Evolutionary conservation across 2,888 invertebrate species (phyloP), one percentile per base, ranked within the genome.

Genomic region (Keiferia lycopersicella): DNA sequence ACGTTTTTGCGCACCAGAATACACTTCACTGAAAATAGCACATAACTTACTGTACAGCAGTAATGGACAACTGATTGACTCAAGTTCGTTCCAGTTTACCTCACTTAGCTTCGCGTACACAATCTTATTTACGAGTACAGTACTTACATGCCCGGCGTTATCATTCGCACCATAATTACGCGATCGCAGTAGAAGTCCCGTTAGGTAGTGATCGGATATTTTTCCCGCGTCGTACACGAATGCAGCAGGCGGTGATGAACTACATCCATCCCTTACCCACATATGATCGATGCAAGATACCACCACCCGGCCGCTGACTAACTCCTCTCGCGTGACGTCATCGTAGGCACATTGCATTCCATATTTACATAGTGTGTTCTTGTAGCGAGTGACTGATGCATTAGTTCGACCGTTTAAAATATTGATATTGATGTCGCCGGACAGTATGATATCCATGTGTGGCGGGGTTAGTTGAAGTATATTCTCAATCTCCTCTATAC

Each of bases 321-420:
- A 30, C n/a, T 30, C 57, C 18, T 30, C 30, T 4, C 57, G 34
- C 57, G 57, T 57, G 6, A 57, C 18, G 16, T 57, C 57, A 38
- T 57, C 38, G 38, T 16, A 50, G 16, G 50, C 57, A 34, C 57
- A 34, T 1, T 57, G 22, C 16, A 57, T 10, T 18, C 57, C 57
- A n/a, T 57, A 18, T 16, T 57, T 22, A 57, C 57, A 11, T 22
- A 57, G 4, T 6, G 18, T 16, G 16, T 57, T 16, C 16, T 57
- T 57, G 12, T 57, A 57, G 11, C 16, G 16, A 3, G 57, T 38
- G 30, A 50, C 16, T 8, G 38, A 57, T 11, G 18, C 34, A 16
- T 16, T 57, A n/a, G 57, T 18, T 10, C n/a, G 34, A 2, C 16
- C 16, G n/a, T 53, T 20, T 26, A 53, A 22, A 4, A 57, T 30